Evolutionary conservation across 53 echinoderm and acorn worm genomes (phyloP).

Genomic region (Echinarachnius parma): DNA sequence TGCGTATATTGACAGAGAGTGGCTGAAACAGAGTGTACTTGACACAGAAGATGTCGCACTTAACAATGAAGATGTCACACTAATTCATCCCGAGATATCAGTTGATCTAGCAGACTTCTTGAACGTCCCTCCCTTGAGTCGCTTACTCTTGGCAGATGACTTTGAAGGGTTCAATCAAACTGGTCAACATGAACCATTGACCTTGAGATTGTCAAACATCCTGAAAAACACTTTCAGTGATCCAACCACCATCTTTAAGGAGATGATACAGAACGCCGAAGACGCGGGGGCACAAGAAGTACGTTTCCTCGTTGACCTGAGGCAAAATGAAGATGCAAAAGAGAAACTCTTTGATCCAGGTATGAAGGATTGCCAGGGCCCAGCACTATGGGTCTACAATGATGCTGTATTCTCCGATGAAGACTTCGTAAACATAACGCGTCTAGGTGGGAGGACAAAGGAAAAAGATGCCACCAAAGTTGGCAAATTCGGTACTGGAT

Average conservation of each 20-base stretch:
- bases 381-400: conserved; percentile 87
- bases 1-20: conserved; percentile 40
- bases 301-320: conserved; percentile 76
- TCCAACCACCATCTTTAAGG: conserved; percentile 54
- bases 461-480: conserved; percentile 63
- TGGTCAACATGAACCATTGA: conserved; percentile 52
- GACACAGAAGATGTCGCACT: conserved; percentile 13
- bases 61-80: conserved; percentile 20
- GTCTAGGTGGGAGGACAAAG: conserved; percentile 72
- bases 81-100: conserved; percentile 32
- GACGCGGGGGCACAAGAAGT: conserved; percentile 94
- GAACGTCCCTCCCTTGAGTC: conserved; percentile 36
- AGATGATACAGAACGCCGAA: conserved; percentile 96
- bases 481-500: conserved; percentile 84
- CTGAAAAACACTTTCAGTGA: conserved; percentile 40
- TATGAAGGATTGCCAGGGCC: conserved; percentile 78
- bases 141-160: conserved; percentile 32
- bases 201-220: conserved; percentile 45
- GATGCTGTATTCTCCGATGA: conserved; percentile 64
- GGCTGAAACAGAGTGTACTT: conserved; percentile 15
- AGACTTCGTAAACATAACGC: conserved; percentile 72
- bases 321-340: conserved; percentile 46
- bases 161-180: conserved; percentile 40
- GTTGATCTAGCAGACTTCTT: conserved; percentile 18
- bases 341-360: conserved; percentile 49